Conservation (phyloP, 2,888 invertebrate genomes). For the Clivina fossor region DNA sequence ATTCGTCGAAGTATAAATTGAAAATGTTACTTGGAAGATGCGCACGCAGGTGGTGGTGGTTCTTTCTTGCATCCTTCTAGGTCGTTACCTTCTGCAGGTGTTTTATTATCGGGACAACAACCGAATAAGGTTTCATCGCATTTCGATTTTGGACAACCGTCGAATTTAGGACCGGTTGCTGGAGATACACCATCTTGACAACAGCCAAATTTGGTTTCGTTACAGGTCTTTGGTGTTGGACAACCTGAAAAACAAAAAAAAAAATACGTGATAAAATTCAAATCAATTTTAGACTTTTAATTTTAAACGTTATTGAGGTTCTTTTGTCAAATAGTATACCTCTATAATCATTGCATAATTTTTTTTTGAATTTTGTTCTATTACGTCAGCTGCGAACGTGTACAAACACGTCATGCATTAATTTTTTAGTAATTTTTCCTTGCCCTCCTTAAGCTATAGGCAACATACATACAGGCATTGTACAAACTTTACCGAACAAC, state of each 20-base stretch:
- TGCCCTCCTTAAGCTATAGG: too few species aligned
- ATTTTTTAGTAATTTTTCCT: too few species aligned
- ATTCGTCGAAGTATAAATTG: not conserved
- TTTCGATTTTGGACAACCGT: constrained; percentile 74
- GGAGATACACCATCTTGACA: constrained; percentile 82
- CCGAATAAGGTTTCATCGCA: constrained; percentile 82
- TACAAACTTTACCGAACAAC: too few species aligned
- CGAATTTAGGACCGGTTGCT: constrained; percentile 66
- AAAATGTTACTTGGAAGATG: constrained; percentile 56
- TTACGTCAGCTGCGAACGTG: too few species aligned
- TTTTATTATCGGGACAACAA: constrained; percentile 80
- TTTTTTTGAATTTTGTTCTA: too few species aligned
- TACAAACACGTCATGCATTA: too few species aligned
- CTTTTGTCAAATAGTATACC: too few species aligned
- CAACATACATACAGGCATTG: too few species aligned
- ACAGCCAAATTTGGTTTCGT: constrained; percentile 75
- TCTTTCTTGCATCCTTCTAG: constrained; percentile 78
- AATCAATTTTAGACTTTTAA: not conserved
- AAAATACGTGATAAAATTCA: not conserved
- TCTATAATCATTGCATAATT: too few species aligned
- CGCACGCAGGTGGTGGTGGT: constrained; percentile 62
- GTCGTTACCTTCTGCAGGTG: constrained; percentile 77
- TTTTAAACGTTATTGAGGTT: too few species aligned
- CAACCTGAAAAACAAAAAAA: constrained; percentile 60
- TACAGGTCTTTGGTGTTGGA: constrained; percentile 70